Percentiles rank a stretch among this genome's conserved stretches.
These are phyloP conservation scores for Aspidapion aeneum DNA, from an alignment of 2,888 invertebrate species.

Conservation along the genomic window DNA sequence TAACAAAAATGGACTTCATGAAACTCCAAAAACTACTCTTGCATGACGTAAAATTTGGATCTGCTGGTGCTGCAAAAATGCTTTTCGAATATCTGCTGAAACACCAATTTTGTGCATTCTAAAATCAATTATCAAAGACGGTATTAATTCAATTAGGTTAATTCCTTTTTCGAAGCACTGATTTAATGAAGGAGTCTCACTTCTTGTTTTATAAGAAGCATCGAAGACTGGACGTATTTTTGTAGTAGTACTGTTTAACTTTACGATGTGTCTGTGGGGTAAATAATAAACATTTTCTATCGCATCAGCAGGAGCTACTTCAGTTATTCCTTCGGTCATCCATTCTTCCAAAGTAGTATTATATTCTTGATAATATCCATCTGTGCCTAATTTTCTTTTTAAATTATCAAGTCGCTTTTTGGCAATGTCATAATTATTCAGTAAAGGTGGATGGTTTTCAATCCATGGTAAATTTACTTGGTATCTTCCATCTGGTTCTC, in stretches of 20 bases:
- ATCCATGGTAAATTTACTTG: conserved; percentile 23
- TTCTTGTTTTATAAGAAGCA: conserved; percentile 28
- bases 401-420: conserved; percentile 14
- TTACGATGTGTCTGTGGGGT: conserved; percentile 13
- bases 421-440: too few species aligned
- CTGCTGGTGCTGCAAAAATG: conserved; percentile 31
- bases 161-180: conserved; percentile 26
- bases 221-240: conserved; percentile 32
- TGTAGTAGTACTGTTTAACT: conserved; percentile 1
- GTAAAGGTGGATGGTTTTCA: conserved; percentile 20
- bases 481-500: conserved; percentile 21
- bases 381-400: conserved; percentile 5
- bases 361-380: conserved; percentile 6
- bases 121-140: conserved; percentile 23
- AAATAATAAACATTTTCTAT: conserved; percentile 9
- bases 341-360: conserved; percentile 20
- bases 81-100: conserved; percentile 33
- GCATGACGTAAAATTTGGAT: conserved; percentile 17
- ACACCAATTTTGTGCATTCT: conserved; percentile 20
- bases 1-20: conserved; percentile 20
- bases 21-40: conserved; percentile 18
- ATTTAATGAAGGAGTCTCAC: conserved; percentile 29
- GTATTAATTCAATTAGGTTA: conserved; percentile 21
- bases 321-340: conserved; percentile 18
- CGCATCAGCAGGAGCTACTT: conserved; percentile 11